phyloP scores from a whole-genome alignment of 2,888 invertebrate genomes.

The Calameuta pallipes region DNA sequence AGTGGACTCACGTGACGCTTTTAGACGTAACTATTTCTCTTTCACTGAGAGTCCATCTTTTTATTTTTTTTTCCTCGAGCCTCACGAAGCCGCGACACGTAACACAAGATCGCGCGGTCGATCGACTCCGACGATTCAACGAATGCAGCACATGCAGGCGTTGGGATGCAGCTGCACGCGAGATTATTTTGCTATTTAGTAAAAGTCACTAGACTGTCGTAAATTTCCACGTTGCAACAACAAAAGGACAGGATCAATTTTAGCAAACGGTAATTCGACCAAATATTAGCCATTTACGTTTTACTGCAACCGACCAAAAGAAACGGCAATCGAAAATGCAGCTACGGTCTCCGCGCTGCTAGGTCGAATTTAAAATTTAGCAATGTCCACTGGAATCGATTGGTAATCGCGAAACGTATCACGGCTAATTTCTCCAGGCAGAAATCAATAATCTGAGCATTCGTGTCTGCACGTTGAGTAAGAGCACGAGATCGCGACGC shows the following conservation, averaged over 20 bases:
- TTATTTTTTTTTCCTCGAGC: background rate
- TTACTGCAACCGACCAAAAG: background rate
- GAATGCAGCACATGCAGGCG: background rate
- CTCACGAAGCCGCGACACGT: background rate
- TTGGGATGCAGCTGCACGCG: background rate
- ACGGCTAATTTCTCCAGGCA: background rate
- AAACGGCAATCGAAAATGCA: background rate
- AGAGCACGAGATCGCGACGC: background rate
- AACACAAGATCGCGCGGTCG: background rate
- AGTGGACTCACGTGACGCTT: background rate
- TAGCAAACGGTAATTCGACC: too few species aligned
- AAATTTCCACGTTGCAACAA: background rate
- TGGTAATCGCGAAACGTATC: background rate
- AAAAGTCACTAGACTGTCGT: background rate
- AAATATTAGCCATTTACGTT: background rate
- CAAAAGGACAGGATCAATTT: too few species aligned
- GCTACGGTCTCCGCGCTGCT: background rate
- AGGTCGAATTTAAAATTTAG: background rate
- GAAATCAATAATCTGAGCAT: background rate
- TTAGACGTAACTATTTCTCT: background rate
- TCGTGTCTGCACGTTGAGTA: background rate
- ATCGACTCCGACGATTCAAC: background rate
- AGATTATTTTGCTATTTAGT: background rate
- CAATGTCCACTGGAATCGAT: background rate
- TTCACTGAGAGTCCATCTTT: background rate